Base-by-base conservation (phyloP, 2,113 vertebrate species). In the Corydoras maculifer region DNA sequence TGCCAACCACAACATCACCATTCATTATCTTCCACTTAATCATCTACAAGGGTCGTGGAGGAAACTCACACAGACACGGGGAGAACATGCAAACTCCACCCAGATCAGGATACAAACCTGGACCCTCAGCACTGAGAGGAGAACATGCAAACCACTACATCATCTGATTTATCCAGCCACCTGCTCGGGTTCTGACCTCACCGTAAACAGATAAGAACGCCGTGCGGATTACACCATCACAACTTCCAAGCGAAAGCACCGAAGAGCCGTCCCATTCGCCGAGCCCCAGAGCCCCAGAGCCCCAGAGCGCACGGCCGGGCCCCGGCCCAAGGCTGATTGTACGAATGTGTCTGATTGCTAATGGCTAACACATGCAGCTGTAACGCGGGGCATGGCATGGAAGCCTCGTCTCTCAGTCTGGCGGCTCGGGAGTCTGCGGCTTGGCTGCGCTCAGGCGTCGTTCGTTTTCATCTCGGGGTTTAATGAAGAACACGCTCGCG, bases 381-480 rank as follows among this genome's bases (percentile, higher is more conserved):
- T 66, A 54, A 61, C 66, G 32, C n/a, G 30, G 81, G 83, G 80
- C 76, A 81, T 82, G 85, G 83, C 85, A 84, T 88, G 84, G 76
- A 80, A 84, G 78, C 82, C 80, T 82, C 54, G 82, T 87, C 85
- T 78, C 69, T 78, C 75, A 82, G 82, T 83, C 82, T 85, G 86
- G 82, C 82, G 4, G 80, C 79, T 69, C 67, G 83, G 88, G 82
- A 83, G 82, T 82, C 86, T 87, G 84, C 72, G 82, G 85, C 80
- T 80, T 86, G 84, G 88, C 87, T 78, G 65, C 55, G 65, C 70
- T 80, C 84, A 85, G 75, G 77, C 80, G 76, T 80, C 84, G 86
- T 86, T 84, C 80, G 77, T 85, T 86, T 84, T 79, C 73, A 68
- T 65, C 69, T 49, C 65, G 69, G 48, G 57, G 69, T 25, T 58